These are phyloP conservation scores for Pedionomus torquatus DNA, from an alignment of 2,113 vertebrate species.

Conservation along the genomic window DNA sequence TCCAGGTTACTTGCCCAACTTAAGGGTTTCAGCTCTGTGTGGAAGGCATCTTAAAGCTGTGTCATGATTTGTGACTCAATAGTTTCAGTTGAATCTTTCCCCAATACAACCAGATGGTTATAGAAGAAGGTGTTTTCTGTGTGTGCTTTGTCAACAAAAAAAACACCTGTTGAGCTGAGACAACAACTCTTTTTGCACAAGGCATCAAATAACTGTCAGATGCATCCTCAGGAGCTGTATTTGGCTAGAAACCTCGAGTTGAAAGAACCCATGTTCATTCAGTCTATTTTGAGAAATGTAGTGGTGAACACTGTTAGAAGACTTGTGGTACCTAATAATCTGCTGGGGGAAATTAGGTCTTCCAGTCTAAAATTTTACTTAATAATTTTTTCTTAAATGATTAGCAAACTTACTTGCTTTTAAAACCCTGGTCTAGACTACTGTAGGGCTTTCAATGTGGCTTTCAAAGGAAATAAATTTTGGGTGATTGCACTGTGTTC, in stretches of 20 bases:
- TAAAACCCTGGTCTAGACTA: background rate
- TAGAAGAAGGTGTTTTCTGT: background rate
- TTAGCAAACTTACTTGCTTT: background rate
- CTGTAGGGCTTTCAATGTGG: background rate
- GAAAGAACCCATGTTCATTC: background rate
- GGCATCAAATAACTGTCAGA: background rate
- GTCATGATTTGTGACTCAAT: background rate
- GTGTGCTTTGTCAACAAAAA: background rate
- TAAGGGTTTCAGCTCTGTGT: background rate
- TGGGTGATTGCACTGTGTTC: background rate
- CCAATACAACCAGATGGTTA: background rate
- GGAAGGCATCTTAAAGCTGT: background rate
- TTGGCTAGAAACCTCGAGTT: background rate
- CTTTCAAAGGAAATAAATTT: background rate
- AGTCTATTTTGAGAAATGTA: background rate
- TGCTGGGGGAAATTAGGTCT: background rate
- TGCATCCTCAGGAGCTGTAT: background rate
- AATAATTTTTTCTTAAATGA: background rate
- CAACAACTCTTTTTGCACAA: background rate
- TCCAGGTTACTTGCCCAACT: background rate
- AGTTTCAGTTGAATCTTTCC: background rate
- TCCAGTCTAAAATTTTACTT: background rate
- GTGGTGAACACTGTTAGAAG: background rate
- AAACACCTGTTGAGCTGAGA: background rate
- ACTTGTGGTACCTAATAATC: background rate